These are phyloP conservation scores for Anorthoa munda DNA, from an alignment of 2,888 invertebrate species.

Conservation along the genomic window DNA sequence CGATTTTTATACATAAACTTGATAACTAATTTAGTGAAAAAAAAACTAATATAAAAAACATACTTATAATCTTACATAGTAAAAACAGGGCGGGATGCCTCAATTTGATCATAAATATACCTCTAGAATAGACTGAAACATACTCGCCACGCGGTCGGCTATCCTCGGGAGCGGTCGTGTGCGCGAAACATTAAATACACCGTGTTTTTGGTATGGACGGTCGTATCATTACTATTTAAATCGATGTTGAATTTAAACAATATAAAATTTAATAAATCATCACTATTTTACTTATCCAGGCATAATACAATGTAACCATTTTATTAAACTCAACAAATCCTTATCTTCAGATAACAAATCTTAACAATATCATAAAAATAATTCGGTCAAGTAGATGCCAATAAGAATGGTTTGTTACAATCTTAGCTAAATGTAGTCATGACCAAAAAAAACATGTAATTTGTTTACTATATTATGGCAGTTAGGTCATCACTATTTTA, in stretches of 20 bases:
- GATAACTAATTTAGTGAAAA: neutral
- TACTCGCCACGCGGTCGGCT: no score
- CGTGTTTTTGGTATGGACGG: no score
- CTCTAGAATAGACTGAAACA: no score
- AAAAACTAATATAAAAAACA: neutral
- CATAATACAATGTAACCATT: conserved; percentile 1
- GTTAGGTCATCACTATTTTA: conserved; percentile 18
- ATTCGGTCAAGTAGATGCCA: conserved; percentile 22
- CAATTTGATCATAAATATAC: no score
- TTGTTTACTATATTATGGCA: conserved; percentile 29
- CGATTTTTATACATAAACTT: conserved; percentile 4
- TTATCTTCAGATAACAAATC: conserved; percentile 37
- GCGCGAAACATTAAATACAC: no score
- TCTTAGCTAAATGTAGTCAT: neutral
- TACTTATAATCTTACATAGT: neutral
- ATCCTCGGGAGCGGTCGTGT: no score
- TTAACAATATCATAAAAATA: conserved; percentile 31
- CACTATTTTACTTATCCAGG: neutral
- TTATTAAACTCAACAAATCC: conserved; percentile 22
- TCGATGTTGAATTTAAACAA: neutral
- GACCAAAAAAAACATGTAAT: conserved; percentile 19
- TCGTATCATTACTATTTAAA: no score
- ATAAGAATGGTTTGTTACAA: neutral
- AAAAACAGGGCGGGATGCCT: no score
- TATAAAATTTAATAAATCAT: neutral